Evolutionary conservation across 1,140 invertebrate genomes (phyloP).

Genomic region (Platorchestia sp.): DNA sequence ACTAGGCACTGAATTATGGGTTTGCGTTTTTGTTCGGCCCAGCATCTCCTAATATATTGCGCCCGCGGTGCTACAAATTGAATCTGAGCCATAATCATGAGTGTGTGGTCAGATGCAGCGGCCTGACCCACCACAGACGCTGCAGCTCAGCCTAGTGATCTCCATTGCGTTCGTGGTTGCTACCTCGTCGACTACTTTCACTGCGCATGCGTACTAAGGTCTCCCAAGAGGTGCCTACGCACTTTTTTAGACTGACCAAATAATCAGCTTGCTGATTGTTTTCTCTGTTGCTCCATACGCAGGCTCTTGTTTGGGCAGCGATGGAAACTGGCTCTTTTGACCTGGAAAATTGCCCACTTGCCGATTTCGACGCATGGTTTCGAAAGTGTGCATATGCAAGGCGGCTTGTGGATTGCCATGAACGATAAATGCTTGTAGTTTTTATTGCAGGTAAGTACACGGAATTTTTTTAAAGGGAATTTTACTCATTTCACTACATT

Average conservation of each 20-base stretch:
- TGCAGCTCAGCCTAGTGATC: slow-evolving; percentile 14
- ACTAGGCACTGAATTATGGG: slow-evolving; percentile 30
- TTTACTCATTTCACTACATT: neutral
- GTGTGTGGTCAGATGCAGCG: slow-evolving; percentile 48
- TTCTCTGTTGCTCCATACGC: neutral
- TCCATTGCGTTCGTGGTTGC: neutral
- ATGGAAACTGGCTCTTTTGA: neutral
- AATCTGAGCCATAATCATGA: slow-evolving; percentile 48
- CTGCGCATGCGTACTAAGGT: neutral
- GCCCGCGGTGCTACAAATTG: slow-evolving; percentile 52
- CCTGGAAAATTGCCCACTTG: neutral
- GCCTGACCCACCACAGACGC: slow-evolving; percentile 39
- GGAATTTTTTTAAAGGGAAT: neutral
- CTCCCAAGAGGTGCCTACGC: neutral
- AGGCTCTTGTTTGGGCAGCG: neutral
- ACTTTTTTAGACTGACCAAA: neutral
- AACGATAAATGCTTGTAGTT: neutral
- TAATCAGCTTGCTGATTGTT: slow-evolving; percentile 1
- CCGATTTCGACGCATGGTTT: neutral
- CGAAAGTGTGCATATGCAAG: neutral
- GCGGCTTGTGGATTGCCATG: neutral
- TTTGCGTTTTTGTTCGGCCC: neutral
- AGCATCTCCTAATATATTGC: slow-evolving; percentile 43
- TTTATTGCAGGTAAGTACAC: neutral
- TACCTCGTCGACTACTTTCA: neutral